Evolutionary conservation across 2,888 invertebrate genomes (phyloP).

Genomic region (Axea sp.): DNA sequence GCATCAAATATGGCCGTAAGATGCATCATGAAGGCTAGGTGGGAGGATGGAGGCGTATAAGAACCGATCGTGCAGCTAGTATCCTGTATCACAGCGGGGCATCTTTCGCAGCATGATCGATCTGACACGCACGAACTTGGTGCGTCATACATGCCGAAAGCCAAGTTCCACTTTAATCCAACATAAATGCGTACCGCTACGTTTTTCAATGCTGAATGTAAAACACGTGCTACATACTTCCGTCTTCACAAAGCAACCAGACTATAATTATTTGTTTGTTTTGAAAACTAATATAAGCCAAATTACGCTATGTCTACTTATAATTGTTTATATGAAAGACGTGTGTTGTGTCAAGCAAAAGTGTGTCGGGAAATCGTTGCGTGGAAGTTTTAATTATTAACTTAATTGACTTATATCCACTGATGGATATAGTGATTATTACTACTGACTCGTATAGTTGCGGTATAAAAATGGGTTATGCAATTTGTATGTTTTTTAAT

Average conservation of each 20-base stretch:
- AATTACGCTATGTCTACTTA: no score
- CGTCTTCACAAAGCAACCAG: constrained; percentile 25
- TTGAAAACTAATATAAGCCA: no score
- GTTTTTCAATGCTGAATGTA: constrained; percentile 35
- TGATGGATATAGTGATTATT: no score
- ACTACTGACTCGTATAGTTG: no score
- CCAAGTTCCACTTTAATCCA: constrained; percentile 39
- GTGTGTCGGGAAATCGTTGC: no score
- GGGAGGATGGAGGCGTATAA: constrained; percentile 58
- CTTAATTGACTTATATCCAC: no score
- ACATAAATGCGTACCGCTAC: constrained; percentile 34
- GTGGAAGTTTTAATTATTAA: no score
- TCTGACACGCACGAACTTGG: constrained; percentile 75
- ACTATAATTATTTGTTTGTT: no score
- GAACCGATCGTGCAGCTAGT: constrained; percentile 62
- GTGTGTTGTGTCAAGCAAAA: no score
- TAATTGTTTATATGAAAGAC: no score
- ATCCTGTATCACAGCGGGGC: constrained; percentile 75
- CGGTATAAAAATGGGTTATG: no score
- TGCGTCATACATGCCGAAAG: constrained; percentile 69
- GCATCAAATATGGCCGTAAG: constrained; percentile 64
- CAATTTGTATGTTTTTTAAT: no score
- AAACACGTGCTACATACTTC: constrained; percentile 42
- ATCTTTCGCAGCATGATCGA: constrained; percentile 75
- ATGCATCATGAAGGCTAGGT: constrained; percentile 53